Evolutionary conservation across 2,113 vertebrate species (phyloP).

Genomic region (mouse (Mus musculus)): DNA sequence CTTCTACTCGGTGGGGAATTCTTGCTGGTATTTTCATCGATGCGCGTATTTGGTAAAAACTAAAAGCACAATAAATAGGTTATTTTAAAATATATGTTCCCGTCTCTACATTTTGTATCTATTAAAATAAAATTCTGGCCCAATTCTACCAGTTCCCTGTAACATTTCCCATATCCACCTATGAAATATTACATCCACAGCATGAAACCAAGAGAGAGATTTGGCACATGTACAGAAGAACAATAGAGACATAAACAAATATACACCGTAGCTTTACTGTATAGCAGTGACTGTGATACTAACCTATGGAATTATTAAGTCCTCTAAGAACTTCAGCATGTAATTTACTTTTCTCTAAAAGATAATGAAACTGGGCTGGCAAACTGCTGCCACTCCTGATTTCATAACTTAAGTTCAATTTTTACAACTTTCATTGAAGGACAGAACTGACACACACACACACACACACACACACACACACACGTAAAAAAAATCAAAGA

Average conservation of each 20-base stretch:
- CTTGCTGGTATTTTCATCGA: conserved; percentile 96
- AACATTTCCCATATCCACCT: conserved; percentile 10
- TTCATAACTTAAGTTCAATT: not conserved
- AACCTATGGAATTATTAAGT: not conserved
- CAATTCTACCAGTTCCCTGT: not conserved
- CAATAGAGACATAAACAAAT: conserved; percentile 33
- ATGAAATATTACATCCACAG: not conserved
- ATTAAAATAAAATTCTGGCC: conserved; percentile 40
- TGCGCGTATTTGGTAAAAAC: conserved; percentile 97
- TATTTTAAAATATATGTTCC: conserved; percentile 35
- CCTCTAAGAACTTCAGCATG: conserved; percentile 11
- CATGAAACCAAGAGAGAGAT: conserved; percentile 20
- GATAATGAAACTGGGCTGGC: not conserved
- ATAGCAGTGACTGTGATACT: not conserved
- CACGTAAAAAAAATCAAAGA: not conserved
- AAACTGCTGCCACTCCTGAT: not conserved
- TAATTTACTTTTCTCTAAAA: conserved; percentile 32
- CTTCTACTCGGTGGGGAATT: conserved; percentile 96
- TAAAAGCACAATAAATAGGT: conserved; percentile 83
- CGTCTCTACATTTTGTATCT: not conserved
- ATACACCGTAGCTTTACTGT: not conserved
- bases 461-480: not conserved
- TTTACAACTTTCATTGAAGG: not conserved
- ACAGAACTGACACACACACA: not conserved
- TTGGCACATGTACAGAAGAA: not conserved